These are phyloP conservation scores for Chaetogeoica ovagalla DNA, from an alignment of 2,888 invertebrate species.

Conservation along the genomic window DNA sequence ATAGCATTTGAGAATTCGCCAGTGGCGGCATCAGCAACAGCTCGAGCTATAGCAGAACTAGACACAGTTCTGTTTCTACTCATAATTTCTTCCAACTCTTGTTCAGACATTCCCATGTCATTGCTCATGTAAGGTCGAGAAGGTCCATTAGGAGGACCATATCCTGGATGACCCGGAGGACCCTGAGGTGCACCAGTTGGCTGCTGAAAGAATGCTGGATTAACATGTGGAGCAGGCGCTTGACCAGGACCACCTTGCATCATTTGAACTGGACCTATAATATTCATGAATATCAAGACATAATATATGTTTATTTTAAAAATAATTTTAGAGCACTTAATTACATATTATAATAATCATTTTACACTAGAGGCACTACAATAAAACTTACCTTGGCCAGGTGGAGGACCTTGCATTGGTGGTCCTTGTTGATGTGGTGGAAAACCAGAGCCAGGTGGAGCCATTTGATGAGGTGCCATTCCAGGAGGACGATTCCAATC, in stretches of 20 bases:
- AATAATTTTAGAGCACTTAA: neutral
- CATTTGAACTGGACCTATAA: conserved; percentile 58
- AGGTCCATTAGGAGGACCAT: conserved; percentile 56
- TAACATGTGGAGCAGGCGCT: conserved; percentile 89
- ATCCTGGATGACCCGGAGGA: conserved; percentile 66
- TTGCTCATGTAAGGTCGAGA: conserved; percentile 59
- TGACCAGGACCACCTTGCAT: conserved; percentile 64
- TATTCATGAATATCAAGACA: neutral
- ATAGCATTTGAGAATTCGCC: conserved; percentile 97
- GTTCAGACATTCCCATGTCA: conserved; percentile 75
- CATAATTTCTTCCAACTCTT: conserved; percentile 98
- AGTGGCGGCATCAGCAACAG: conserved; percentile 95
- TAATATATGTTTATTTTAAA: neutral
- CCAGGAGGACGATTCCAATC: conserved; percentile 76
- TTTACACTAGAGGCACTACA: neutral
- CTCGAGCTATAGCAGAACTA: conserved; percentile 94
- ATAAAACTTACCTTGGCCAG: conserved; percentile 64
- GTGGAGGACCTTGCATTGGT: conserved; percentile 69
- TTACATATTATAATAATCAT: neutral
- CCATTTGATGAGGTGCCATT: conserved; percentile 55
- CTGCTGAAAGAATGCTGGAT: conserved; percentile 94
- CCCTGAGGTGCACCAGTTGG: conserved; percentile 69
- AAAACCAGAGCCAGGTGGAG: conserved; percentile 57
- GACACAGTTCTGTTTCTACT: conserved; percentile 95
- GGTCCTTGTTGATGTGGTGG: conserved; percentile 63